phyloP scores from a whole-genome alignment of 1,140 invertebrate species.

The Pseudoatta argentina region DNA sequence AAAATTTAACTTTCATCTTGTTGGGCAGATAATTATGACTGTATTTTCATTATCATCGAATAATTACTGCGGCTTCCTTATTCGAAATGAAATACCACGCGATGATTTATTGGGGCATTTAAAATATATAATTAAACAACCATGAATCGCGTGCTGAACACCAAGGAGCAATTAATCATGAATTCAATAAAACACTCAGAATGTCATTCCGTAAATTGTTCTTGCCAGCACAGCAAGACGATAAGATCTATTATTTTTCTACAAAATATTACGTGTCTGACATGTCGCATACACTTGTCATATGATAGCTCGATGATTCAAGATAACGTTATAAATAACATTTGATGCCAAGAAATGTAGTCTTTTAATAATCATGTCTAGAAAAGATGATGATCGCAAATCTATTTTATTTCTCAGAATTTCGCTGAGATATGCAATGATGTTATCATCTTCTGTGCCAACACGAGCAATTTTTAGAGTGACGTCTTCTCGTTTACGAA shows the following conservation, averaged over 20 bases:
- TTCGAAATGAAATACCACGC: not conserved
- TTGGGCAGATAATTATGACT: not conserved
- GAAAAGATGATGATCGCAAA: not conserved
- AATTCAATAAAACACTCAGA: slow-evolving; percentile 39
- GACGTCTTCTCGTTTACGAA: not conserved
- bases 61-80: not conserved
- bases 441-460: not conserved
- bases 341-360: not conserved
- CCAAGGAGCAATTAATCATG: slow-evolving; percentile 2
- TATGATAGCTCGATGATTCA: slow-evolving; percentile 20
- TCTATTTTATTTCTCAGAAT: slow-evolving; percentile 7
- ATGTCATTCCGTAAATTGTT: not conserved
- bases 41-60: not conserved
- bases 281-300: not conserved
- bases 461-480: not conserved
- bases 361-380: not conserved
- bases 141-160: not conserved
- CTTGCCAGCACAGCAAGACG: not conserved
- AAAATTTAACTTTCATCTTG: not conserved
- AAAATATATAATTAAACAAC: slow-evolving; percentile 9
- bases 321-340: not conserved
- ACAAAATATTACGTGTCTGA: not conserved
- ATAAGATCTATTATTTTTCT: not conserved
- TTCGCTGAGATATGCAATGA: not conserved
- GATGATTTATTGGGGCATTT: not conserved